Conservation (phyloP, 64 coral and sea anemone genomes). For the Montipora capricornis region DNA sequence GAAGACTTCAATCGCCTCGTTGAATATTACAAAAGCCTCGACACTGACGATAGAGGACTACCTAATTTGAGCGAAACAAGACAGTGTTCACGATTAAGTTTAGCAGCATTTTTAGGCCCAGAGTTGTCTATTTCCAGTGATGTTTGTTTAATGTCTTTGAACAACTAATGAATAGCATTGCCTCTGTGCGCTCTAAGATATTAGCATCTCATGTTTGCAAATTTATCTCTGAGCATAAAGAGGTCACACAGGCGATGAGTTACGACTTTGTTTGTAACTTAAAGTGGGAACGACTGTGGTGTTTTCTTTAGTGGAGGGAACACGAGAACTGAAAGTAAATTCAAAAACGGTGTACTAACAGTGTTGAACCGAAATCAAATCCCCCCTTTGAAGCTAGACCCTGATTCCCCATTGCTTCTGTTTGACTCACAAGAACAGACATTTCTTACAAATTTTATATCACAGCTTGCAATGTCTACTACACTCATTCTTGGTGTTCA, state of each 20-base stretch:
- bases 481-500: conserved; percentile 64
- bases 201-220: conserved; percentile 58
- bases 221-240: conserved; percentile 72
- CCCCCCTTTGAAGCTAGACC: conserved; percentile 66
- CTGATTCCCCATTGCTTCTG: conserved; percentile 51
- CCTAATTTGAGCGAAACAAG: conserved; percentile 44
- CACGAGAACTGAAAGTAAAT: neutral
- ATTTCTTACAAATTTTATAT: conserved; percentile 80
- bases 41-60: conserved; percentile 51
- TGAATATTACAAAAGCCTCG: conserved; percentile 67
- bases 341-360: conserved; percentile 67
- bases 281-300: conserved; percentile 83
- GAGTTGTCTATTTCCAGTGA: neutral
- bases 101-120: conserved; percentile 15
- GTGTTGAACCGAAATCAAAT: conserved; percentile 44
- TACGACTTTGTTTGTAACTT: conserved; percentile 56
- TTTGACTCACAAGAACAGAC: conserved; percentile 74
- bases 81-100: conserved; percentile 6
- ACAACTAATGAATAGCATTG: conserved; percentile 76
- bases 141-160: conserved; percentile 62
- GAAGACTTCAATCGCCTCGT: conserved; percentile 88
- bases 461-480: conserved; percentile 73
- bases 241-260: conserved; percentile 65
- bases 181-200: conserved; percentile 66
- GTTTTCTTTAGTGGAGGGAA: conserved; percentile 9